Evolutionary conservation across 2,888 invertebrate genomes (phyloP).

Genomic region (Hyposoter didymator): DNA sequence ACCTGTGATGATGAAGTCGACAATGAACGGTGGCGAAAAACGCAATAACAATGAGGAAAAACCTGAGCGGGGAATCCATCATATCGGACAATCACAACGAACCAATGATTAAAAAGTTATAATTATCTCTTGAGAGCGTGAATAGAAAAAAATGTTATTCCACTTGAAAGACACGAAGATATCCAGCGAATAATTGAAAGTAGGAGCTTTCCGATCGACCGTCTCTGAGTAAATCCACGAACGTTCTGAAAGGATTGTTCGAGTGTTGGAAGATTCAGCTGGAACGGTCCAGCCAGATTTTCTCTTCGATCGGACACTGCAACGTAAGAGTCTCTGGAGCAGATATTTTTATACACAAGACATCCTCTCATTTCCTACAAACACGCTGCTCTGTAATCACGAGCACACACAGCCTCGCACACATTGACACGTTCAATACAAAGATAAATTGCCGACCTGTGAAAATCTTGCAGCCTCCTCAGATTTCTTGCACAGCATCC

Average conservation of each 20-base stretch:
- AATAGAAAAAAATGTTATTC: conserved; percentile 32
- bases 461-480: conserved; percentile 73
- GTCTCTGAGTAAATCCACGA: conserved; percentile 36
- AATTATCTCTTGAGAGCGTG: neutral
- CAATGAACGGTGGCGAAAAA: conserved; percentile 64
- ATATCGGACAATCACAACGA: conserved; percentile 6
- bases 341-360: conserved; percentile 38
- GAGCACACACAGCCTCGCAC: conserved; percentile 58
- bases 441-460: conserved; percentile 45
- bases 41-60: conserved; percentile 42
- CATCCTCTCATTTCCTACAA: conserved; percentile 64
- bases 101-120: conserved; percentile 6
- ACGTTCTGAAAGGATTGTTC: conserved; percentile 55
- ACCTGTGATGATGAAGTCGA: conserved; percentile 76
- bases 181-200: neutral
- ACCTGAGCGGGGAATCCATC: conserved; percentile 37
- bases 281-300: conserved; percentile 47
- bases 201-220: conserved; percentile 30
- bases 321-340: conserved; percentile 51
- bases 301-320: conserved; percentile 50
- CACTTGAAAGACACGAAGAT: conserved; percentile 25
- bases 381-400: conserved; percentile 71
- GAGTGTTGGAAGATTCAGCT: conserved; percentile 24
- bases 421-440: neutral
- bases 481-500: conserved; percentile 63